phyloP scores from a whole-genome alignment of 1,140 invertebrate species.

The Berghia stephanieae region DNA sequence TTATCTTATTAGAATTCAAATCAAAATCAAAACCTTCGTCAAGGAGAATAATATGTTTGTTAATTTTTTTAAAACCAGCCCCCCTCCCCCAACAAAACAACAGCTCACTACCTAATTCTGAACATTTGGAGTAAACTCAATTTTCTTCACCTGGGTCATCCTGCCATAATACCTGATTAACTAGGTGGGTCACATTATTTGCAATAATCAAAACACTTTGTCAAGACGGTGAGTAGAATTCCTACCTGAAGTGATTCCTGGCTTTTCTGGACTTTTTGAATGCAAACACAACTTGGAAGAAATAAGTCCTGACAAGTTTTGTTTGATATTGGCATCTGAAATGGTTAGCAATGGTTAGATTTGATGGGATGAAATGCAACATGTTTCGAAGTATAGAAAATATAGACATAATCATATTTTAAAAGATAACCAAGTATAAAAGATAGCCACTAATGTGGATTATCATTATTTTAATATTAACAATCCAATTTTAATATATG shows the following conservation, averaged over 20 bases:
- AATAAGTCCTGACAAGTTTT: too few species aligned
- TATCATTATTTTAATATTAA: too few species aligned
- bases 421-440: too few species aligned
- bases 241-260: conserved; percentile 26
- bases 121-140: neutral
- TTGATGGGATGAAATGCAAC: too few species aligned
- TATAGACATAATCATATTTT: too few species aligned
- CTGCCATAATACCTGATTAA: neutral
- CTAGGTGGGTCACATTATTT: neutral
- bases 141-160: neutral
- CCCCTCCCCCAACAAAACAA: neutral
- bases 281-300: too few species aligned
- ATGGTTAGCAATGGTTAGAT: too few species aligned
- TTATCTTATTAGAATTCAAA: neutral
- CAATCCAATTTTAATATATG: too few species aligned
- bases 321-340: too few species aligned
- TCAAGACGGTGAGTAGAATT: neutral
- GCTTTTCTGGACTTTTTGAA: conserved; percentile 4
- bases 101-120: neutral
- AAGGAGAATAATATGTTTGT: neutral
- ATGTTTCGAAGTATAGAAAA: too few species aligned
- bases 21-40: neutral
- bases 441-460: too few species aligned
- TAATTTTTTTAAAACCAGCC: neutral
- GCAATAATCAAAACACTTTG: neutral